Evolutionary conservation across 1,140 invertebrate species (phyloP), one percentile per base, ranked within the genome.

Genomic region (Panulirus ornatus): DNA sequence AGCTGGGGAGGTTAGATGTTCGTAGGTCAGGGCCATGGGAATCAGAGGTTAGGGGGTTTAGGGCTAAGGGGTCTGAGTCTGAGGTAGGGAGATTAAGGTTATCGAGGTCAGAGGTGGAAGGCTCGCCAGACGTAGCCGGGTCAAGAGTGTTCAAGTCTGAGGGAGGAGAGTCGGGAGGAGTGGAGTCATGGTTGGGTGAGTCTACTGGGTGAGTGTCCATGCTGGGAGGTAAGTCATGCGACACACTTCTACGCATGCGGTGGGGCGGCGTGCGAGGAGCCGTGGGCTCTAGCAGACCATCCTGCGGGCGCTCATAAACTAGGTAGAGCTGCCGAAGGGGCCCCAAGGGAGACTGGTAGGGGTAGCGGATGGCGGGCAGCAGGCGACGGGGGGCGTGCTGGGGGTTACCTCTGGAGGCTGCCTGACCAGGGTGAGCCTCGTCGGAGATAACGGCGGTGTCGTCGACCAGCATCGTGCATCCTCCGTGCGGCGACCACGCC

Each of bases 241-340:
- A 63, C 75, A 87, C 84, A 86, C 90, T 91, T 75, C 90, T 91
- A 91, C 90, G 90, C 90, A 91, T 91, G 90, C 90, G 90, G 40
- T 63, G 84, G 66, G 83, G 63, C 19, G 90, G 84, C 30, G 27
- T 51, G 42, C 44, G 47, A 44, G 38, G 66, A 42, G 76, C 54
- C 30, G 63, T 58, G 63, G 19, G 38, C 76, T 83, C 90, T 78
- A 40, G 76, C 84, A 86, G 19, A 34, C 42, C 70, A 66, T 86
- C 51, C 11, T 76, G 40, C 44, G 75, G 34, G 70, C 36, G 47
- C 34, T 44, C 42, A 75, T 51, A 82, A 47, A 75, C 76, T 54
- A 73, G 38, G 73, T 51, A 79, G 40, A 63, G 40, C 63, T 76
- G 51, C 70, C 78, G 83, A 47, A 63, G 66, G 63, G 19, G 83